phyloP scores from a whole-genome alignment of 2,113 vertebrate genomes.

The Benitochromis conjunctus region DNA sequence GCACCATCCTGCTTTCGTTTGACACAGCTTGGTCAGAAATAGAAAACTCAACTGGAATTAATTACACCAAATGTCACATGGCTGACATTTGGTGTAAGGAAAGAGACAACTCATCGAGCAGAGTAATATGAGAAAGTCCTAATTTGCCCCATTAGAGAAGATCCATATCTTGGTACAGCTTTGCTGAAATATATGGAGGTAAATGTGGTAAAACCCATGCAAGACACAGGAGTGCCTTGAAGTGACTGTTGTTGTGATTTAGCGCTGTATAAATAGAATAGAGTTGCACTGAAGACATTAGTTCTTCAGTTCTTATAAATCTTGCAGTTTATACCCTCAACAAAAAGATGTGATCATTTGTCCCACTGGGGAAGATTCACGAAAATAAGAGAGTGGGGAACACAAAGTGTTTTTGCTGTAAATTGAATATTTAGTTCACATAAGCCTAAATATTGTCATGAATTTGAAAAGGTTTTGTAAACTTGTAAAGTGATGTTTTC shows the following conservation, averaged over 20 bases:
- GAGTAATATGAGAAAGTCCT: constrained; percentile 52
- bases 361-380: constrained; percentile 50
- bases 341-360: neutral
- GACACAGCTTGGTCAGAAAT: constrained; percentile 54
- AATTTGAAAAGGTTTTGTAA: neutral
- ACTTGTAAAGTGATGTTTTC: neutral
- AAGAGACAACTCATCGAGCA: constrained; percentile 46
- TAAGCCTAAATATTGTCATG: neutral
- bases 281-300: neutral
- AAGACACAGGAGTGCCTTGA: neutral
- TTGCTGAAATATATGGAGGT: neutral
- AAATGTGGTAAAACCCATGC: neutral
- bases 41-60: constrained; percentile 69
- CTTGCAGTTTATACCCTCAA: neutral
- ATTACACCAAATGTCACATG: constrained; percentile 71
- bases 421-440: neutral
- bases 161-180: constrained; percentile 3
- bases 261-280: neutral
- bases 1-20: constrained; percentile 42
- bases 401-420: neutral
- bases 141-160: constrained; percentile 39
- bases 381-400: constrained; percentile 1
- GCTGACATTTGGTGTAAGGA: constrained; percentile 52
- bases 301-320: neutral
- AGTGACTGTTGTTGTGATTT: neutral